These are phyloP conservation scores for Brachionus asplanchnoidis DNA, from an alignment of 1,140 invertebrate species.

Conservation along the genomic window DNA sequence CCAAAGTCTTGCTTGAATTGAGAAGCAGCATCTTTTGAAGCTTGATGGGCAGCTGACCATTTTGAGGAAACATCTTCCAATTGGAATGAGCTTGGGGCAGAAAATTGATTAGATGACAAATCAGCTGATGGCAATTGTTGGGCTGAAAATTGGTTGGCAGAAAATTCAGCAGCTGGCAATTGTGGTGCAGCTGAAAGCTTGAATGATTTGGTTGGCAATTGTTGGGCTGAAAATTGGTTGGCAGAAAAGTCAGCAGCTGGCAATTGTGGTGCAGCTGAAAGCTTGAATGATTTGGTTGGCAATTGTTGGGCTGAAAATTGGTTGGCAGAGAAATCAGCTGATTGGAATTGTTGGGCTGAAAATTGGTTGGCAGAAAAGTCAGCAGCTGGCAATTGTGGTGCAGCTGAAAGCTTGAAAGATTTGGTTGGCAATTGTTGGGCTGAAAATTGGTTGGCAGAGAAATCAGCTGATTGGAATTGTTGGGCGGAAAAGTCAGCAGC, in stretches of 20 bases:
- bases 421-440: background rate
- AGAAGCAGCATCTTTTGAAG: background rate
- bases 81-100: slow-evolving; percentile 13
- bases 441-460: background rate
- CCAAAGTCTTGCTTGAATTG: background rate
- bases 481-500: background rate
- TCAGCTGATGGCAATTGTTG: background rate
- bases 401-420: background rate
- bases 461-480: background rate
- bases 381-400: background rate
- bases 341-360: background rate
- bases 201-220: background rate
- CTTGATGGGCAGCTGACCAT: background rate
- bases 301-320: background rate
- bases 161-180: background rate
- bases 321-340: background rate
- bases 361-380: background rate
- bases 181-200: background rate
- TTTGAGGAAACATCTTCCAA: background rate
- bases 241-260: background rate
- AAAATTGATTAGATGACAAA: background rate
- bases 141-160: background rate
- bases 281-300: background rate
- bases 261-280: background rate
- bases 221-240: background rate